Conservation (phyloP, 2,797 vertebrate species). For the Tapera naevia region DNA sequence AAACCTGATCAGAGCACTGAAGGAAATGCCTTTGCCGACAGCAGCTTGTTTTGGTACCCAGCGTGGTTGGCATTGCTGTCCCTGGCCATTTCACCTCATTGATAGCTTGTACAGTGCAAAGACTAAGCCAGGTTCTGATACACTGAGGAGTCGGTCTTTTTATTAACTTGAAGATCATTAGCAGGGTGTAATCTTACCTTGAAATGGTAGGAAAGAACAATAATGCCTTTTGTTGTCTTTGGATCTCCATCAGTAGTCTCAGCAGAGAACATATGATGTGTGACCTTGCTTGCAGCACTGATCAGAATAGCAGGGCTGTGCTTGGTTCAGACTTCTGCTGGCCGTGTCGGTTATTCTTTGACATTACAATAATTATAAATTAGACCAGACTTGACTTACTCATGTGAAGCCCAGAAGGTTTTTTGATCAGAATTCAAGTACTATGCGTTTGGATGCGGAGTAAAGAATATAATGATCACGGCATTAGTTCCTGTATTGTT, state of each 20-base stretch:
- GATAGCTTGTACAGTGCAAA: not conserved
- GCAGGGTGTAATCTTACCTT: not conserved
- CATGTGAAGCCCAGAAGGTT: not conserved
- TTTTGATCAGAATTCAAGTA: not conserved
- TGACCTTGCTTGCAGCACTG: not conserved
- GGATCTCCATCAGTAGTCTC: not conserved
- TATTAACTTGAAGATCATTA: not conserved
- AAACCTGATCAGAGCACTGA: not conserved
- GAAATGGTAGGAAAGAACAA: not conserved
- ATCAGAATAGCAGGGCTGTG: not conserved
- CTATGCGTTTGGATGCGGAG: not conserved
- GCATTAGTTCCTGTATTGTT: not conserved
- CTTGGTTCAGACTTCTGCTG: not conserved
- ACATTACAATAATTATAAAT: not conserved
- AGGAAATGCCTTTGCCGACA: not conserved
- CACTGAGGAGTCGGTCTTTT: not conserved
- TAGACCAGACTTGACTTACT: not conserved
- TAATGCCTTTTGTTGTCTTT: not conserved
- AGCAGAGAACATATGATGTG: not conserved
- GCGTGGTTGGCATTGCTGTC: not conserved
- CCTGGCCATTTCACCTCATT: not conserved
- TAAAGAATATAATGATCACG: not conserved
- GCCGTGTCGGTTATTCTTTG: not conserved
- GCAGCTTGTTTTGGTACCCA: not conserved
- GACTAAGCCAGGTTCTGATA: not conserved